Conservation (phyloP, 2,797 vertebrate species). For the Acropternis orthonyx region DNA sequence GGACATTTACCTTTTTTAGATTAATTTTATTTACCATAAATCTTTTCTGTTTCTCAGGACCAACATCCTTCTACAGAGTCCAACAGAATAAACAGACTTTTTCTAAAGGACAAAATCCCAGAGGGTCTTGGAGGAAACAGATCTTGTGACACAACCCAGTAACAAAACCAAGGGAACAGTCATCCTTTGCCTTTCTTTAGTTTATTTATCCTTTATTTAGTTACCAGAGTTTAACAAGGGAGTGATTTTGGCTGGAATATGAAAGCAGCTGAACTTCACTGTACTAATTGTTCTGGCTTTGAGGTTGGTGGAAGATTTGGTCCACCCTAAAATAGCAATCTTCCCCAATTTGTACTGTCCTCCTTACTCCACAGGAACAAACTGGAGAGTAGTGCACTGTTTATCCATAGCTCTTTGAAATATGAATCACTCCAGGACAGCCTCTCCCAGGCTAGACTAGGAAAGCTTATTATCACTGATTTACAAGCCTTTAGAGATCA, state of each 20-base stretch:
- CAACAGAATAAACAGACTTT: not conserved
- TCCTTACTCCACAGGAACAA: constrained; percentile 2
- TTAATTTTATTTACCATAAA: not conserved
- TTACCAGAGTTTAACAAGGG: constrained; percentile 30
- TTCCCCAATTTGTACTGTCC: constrained; percentile 8
- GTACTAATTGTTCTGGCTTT: constrained; percentile 44
- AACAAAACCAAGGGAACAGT: constrained; percentile 2
- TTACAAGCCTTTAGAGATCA: constrained; percentile 68
- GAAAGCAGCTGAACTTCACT: constrained; percentile 12
- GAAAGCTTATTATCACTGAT: constrained; percentile 67
- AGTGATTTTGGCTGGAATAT: constrained; percentile 52
- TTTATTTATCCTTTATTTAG: constrained; percentile 60
- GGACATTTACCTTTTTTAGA: not conserved
- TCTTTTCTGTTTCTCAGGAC: not conserved
- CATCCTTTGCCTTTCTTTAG: constrained; percentile 18
- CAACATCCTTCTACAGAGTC: not conserved
- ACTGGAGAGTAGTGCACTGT: not conserved
- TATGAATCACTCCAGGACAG: constrained; percentile 53
- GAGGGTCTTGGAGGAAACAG: not conserved
- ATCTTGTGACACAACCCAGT: not conserved
- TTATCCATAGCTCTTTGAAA: constrained; percentile 59
- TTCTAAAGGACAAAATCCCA: not conserved
- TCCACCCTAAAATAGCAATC: constrained; percentile 37
- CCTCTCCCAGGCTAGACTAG: constrained; percentile 55
- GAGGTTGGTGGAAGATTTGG: constrained; percentile 21